Evolutionary conservation across 2,113 vertebrate genomes (phyloP).

Genomic region (Pristiophorus japonicus): DNA sequence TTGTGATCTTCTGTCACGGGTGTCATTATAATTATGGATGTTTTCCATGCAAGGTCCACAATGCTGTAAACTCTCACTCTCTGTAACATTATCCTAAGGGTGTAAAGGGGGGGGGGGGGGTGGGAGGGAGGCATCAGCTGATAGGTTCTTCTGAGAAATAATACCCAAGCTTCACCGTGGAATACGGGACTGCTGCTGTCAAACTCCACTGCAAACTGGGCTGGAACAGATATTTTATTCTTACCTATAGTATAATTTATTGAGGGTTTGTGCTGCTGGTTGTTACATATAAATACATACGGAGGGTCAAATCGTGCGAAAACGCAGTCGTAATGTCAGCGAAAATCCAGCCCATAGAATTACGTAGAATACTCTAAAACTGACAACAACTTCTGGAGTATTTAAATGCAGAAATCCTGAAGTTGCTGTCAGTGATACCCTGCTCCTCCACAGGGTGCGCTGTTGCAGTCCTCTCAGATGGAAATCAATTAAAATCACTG

Average conservation of each 20-base stretch:
- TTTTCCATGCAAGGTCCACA: background rate
- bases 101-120: background rate
- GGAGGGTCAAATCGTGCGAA: no score
- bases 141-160: background rate
- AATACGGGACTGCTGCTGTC: background rate
- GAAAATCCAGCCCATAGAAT: no score
- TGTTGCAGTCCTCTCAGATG: no score
- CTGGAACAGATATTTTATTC: background rate
- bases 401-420: no score
- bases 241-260: background rate
- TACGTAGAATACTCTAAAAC: background rate
- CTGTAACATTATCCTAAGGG: background rate
- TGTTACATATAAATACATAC: background rate
- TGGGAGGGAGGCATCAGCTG: background rate
- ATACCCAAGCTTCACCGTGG: background rate
- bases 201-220: background rate
- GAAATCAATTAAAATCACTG: no score
- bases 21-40: background rate
- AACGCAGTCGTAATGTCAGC: no score
- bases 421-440: no score
- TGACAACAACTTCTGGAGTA: no score
- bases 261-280: background rate
- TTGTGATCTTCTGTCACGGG: background rate
- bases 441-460: background rate
- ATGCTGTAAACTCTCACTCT: background rate